phyloP scores from a whole-genome alignment of 1,140 invertebrate species.

The Monochamus saltuarius region DNA sequence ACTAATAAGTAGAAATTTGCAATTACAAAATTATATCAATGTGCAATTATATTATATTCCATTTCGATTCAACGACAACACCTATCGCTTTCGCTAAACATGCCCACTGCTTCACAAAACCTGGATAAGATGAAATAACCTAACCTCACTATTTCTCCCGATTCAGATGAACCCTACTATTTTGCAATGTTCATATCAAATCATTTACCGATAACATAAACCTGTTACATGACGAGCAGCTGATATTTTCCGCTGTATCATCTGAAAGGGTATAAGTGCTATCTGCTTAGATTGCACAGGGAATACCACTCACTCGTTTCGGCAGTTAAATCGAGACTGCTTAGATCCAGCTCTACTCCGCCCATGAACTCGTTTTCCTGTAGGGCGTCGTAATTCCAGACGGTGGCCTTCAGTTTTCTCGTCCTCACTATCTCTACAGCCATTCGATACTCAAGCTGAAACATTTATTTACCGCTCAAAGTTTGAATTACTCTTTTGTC shows the following conservation, averaged over 20 bases:
- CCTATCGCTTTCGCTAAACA: no score
- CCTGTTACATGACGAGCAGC: not conserved
- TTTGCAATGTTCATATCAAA: no score
- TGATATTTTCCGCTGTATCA: not conserved
- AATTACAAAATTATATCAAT: no score
- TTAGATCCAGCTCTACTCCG: constrained; percentile 77
- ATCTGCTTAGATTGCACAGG: constrained; percentile 60
- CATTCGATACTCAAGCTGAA: constrained; percentile 84
- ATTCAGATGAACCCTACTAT: no score
- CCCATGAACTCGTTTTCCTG: constrained; percentile 95
- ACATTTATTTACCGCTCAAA: constrained; percentile 20
- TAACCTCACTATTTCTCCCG: no score
- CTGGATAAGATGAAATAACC: no score
- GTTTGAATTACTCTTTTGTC: not conserved
- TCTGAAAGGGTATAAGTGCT: constrained; percentile 18
- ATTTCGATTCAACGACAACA: no score
- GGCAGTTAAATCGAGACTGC: constrained; percentile 68
- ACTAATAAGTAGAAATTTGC: no score
- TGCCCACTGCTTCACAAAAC: no score
- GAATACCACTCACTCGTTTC: constrained; percentile 82
- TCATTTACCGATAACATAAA: no score
- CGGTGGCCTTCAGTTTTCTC: constrained; percentile 82
- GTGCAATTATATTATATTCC: no score
- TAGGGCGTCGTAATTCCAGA: constrained; percentile 94
- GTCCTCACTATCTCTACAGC: constrained; percentile 76